These are phyloP conservation scores for Natator depressus DNA, from an alignment of 2,113 vertebrate species.

Conservation along the genomic window DNA sequence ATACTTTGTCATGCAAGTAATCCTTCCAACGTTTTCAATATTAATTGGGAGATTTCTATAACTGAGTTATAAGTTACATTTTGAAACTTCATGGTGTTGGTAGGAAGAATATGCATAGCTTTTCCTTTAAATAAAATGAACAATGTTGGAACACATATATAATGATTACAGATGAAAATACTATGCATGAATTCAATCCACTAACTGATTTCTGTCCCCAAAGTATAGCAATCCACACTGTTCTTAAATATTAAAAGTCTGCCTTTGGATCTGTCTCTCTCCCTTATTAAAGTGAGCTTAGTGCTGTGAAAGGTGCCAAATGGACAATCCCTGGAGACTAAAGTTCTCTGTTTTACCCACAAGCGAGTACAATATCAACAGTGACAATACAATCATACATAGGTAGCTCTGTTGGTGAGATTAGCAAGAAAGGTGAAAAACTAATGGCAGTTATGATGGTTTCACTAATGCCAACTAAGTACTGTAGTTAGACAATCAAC, in stretches of 20 bases:
- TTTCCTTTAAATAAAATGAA: not conserved
- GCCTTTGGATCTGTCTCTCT: not conserved
- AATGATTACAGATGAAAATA: not conserved
- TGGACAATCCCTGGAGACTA: constrained; percentile 4
- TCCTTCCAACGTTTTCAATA: not conserved
- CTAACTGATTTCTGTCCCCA: not conserved
- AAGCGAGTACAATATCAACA: not conserved
- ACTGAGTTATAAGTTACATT: not conserved
- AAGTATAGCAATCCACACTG: not conserved
- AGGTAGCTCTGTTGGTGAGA: constrained; percentile 29
- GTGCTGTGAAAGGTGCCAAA: not conserved
- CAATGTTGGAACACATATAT: not conserved
- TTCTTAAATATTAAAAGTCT: not conserved
- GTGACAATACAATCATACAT: not conserved
- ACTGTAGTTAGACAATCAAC: constrained; percentile 34
- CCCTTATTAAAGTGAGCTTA: not conserved
- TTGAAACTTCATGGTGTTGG: not conserved
- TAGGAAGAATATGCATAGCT: not conserved
- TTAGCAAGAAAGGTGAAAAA: constrained; percentile 43
- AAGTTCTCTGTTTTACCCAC: not conserved
- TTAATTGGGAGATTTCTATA: not conserved
- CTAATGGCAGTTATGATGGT: constrained; percentile 21
- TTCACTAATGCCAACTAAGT: constrained; percentile 41
- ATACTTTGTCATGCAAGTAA: not conserved
- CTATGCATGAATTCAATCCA: not conserved